Conservation (phyloP, 1,140 invertebrate genomes). For the Anadara kagoshimensis region DNA sequence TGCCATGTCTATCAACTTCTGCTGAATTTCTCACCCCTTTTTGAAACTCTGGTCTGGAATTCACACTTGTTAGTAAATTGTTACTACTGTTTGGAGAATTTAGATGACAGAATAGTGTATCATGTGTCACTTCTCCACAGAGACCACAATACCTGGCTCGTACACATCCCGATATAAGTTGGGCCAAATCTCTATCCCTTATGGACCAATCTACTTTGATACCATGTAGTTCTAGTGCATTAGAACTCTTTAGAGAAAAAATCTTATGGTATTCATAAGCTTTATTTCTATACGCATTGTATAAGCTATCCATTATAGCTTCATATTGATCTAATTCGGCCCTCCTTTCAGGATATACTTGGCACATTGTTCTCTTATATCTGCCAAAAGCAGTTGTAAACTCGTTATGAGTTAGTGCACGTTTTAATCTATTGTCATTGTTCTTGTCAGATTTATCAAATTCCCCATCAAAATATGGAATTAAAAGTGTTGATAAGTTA, state of each 20-base stretch:
- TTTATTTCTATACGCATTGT: neutral
- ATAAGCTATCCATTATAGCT: slow-evolving; percentile 13
- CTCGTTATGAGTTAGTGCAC: neutral
- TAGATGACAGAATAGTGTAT: too few relatives aligned
- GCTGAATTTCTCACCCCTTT: too few relatives aligned
- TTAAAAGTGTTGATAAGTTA: neutral
- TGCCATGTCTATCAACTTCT: neutral
- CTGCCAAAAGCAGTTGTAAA: slow-evolving; percentile 29
- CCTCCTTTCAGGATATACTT: slow-evolving; percentile 4
- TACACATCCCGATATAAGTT: too few relatives aligned
- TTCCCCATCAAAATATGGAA: neutral
- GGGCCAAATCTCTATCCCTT: neutral
- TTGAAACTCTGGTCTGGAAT: too few relatives aligned
- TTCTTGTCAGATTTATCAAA: neutral
- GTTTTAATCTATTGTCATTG: slow-evolving; percentile 1
- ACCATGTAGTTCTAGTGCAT: neutral
- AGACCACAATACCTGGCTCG: too few relatives aligned
- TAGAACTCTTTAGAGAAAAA: slow-evolving; percentile 6
- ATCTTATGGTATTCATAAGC: slow-evolving; percentile 29
- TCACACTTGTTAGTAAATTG: too few relatives aligned
- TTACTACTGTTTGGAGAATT: too few relatives aligned
- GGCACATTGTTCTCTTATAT: slow-evolving; percentile 31
- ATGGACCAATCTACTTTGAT: slow-evolving; percentile 19
- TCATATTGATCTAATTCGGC: slow-evolving; percentile 29
- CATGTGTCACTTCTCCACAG: too few relatives aligned